phyloP scores from a whole-genome alignment of 2,113 vertebrate genomes.

The Agapornis roseicollis region DNA sequence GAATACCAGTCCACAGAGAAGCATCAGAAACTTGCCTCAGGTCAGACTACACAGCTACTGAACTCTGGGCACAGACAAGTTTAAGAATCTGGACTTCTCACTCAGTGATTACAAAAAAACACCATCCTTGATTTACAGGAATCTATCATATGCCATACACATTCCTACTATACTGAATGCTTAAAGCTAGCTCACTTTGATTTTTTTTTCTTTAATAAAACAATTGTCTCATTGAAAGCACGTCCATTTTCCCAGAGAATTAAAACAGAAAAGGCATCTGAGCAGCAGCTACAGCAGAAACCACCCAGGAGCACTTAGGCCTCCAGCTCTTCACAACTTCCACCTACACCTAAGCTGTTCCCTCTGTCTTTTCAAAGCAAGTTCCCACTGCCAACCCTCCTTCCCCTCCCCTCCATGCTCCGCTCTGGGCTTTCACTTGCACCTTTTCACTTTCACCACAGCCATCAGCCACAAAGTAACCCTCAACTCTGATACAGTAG shows the following conservation, averaged over 20 bases:
- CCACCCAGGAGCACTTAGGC: neutral
- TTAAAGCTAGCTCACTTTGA: neutral
- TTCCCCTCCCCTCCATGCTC: neutral
- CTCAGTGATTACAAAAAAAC: neutral
- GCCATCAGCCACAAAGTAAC: neutral
- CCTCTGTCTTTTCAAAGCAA: neutral
- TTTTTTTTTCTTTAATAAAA: neutral
- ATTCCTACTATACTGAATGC: neutral
- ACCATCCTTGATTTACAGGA: neutral
- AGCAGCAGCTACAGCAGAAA: neutral
- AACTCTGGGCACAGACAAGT: neutral
- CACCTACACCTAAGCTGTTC: neutral
- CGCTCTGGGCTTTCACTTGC: neutral
- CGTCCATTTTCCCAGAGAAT: neutral
- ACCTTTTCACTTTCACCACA: no score
- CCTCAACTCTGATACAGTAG: neutral
- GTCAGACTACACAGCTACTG: neutral
- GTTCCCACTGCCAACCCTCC: neutral
- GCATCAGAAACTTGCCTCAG: neutral
- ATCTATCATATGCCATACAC: neutral
- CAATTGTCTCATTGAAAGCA: neutral
- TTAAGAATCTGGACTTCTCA: neutral
- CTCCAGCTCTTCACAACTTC: neutral
- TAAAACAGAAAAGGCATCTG: neutral
- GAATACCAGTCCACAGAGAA: neutral